These are phyloP conservation scores for Callyntrura sp. DNA, from an alignment of 2,888 invertebrate species.

Conservation along the genomic window DNA sequence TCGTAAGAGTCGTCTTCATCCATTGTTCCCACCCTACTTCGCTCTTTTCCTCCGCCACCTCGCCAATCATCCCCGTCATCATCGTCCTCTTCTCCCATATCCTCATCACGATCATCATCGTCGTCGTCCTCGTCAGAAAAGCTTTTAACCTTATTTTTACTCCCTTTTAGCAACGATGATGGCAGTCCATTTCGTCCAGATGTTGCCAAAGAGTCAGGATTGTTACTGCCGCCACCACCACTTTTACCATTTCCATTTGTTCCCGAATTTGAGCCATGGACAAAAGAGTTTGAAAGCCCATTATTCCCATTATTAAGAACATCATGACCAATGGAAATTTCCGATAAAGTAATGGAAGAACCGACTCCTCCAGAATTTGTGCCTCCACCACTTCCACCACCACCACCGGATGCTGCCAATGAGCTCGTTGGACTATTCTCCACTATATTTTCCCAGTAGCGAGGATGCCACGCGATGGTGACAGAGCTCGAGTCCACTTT, in stretches of 20 bases:
- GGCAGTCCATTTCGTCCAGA: constrained; percentile 74
- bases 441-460: constrained; percentile 73
- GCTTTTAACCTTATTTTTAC: constrained; percentile 73
- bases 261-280: neutral
- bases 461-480: constrained; percentile 92
- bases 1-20: constrained; percentile 73
- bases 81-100: constrained; percentile 75
- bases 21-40: constrained; percentile 11
- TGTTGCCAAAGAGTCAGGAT: constrained; percentile 40
- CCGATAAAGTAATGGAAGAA: constrained; percentile 67
- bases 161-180: constrained; percentile 64
- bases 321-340: constrained; percentile 72
- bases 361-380: neutral
- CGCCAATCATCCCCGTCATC: constrained; percentile 65
- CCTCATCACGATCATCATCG: constrained; percentile 70
- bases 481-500: constrained; percentile 92
- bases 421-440: constrained; percentile 15
- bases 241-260: constrained; percentile 57
- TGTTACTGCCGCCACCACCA: neutral
- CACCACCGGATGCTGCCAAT: constrained; percentile 65
- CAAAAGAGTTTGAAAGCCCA: constrained; percentile 68
- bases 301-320: constrained; percentile 68
- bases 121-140: constrained; percentile 75
- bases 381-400: constrained; percentile 6
- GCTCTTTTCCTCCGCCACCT: constrained; percentile 42